Conservation (phyloP, 2,888 invertebrate species). For the Nomada ruficornis region DNA sequence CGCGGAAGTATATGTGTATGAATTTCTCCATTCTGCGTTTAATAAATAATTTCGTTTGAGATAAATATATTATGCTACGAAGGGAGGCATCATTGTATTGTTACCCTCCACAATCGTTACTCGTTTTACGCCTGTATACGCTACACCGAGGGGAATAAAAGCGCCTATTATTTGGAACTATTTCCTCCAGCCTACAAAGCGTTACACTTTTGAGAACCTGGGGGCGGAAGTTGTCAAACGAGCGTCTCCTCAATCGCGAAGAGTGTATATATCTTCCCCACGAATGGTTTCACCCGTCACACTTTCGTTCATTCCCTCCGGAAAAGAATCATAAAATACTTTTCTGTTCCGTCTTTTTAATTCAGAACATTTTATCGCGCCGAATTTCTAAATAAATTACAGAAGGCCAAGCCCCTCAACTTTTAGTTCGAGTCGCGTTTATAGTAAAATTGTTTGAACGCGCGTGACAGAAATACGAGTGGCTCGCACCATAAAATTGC, state of each 20-base stretch:
- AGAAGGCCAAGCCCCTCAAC: neutral
- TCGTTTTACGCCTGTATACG: neutral
- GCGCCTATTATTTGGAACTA: slow-evolving; percentile 31
- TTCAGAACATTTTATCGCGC: neutral
- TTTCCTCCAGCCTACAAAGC: slow-evolving; percentile 14
- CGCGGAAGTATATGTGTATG: too few relatives aligned
- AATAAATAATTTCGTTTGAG: too few relatives aligned
- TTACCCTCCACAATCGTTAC: neutral
- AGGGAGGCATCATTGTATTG: neutral
- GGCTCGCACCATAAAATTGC: slow-evolving; percentile 28
- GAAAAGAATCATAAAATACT: neutral
- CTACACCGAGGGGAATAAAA: slow-evolving; percentile 26
- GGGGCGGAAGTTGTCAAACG: slow-evolving; percentile 49
- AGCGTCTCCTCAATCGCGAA: slow-evolving; percentile 18
- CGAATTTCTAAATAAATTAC: neutral
- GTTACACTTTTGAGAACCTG: slow-evolving; percentile 38
- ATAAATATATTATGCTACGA: neutral
- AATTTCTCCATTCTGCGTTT: too few relatives aligned
- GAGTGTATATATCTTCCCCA: slow-evolving; percentile 26
- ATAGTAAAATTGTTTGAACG: neutral
- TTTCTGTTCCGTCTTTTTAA: neutral
- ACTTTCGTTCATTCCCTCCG: slow-evolving; percentile 9
- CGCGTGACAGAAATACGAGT: slow-evolving; percentile 16
- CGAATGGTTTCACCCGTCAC: slow-evolving; percentile 39
- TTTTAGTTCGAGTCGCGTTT: neutral